A percentile compares a stretch with the other conserved stretches of the same genome.
Evolutionary conservation across 2,113 vertebrate species (phyloP).

Genomic region (Ahaetulla prasina): DNA sequence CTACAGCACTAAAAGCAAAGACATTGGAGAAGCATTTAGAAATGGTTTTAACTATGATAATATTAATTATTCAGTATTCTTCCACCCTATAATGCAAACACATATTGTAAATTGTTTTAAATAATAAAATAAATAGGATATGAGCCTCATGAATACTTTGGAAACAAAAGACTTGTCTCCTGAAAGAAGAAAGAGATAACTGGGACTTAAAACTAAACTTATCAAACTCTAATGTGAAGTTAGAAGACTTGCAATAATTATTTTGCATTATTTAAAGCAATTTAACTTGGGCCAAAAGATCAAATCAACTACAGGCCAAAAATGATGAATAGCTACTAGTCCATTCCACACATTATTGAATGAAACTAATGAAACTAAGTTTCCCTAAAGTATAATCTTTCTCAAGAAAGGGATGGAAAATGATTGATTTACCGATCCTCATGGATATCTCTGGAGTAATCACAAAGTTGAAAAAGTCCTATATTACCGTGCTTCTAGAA

Average conservation of each 20-base stretch:
- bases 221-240: not conserved
- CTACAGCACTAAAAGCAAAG: slow-evolving; percentile 13
- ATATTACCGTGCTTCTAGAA: slow-evolving; percentile 84
- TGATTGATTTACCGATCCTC: not conserved
- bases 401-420: not conserved
- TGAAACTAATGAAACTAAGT: not conserved
- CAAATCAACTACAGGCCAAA: not conserved
- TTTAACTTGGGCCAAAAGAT: not conserved
- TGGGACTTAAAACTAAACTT: not conserved
- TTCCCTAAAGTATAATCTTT: not conserved
- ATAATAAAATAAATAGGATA: not conserved
- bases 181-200: not conserved
- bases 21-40: not conserved
- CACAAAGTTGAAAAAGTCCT: not conserved
- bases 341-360: not conserved
- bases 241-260: not conserved
- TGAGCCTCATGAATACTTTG: not conserved
- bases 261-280: not conserved
- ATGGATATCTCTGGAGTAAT: not conserved
- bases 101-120: not conserved
- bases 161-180: not conserved
- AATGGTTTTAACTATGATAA: not conserved
- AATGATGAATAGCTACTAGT: not conserved
- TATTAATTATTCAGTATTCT: not conserved
- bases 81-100: not conserved